Conservation (phyloP, 2,113 vertebrate genomes). For the Oryzias woworae region DNA sequence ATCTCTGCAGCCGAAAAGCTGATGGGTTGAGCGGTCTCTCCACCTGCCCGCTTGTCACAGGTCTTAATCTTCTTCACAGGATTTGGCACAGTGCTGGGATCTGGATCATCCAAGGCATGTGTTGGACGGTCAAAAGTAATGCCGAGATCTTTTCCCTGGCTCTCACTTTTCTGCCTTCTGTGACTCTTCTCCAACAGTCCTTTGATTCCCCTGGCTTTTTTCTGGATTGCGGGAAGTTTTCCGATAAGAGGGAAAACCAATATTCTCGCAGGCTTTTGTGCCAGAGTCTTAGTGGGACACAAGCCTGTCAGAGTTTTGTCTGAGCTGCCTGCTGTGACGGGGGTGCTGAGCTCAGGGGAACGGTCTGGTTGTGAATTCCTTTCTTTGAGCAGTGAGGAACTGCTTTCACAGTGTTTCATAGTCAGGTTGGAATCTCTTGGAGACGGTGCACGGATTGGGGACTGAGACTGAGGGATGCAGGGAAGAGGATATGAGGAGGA, state of each 20-base stretch:
- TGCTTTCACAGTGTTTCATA: conserved; percentile 12
- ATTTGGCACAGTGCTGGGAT: conserved; percentile 66
- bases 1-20: conserved; percentile 94
- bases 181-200: conserved; percentile 53
- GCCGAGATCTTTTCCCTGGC: conserved; percentile 4
- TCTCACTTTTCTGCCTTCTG: conserved; percentile 45
- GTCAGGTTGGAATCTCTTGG: conserved; percentile 5
- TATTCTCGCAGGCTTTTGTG: conserved; percentile 53
- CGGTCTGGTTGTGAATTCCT: conserved; percentile 19
- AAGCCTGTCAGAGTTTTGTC: conserved; percentile 11
- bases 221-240: conserved; percentile 76
- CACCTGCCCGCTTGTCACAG: conserved; percentile 71
- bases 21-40: conserved; percentile 82
- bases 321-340: conserved; percentile 21
- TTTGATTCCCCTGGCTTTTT: conserved; percentile 58
- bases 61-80: conserved; percentile 63
- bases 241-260: conserved; percentile 77
- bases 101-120: conserved; percentile 76
- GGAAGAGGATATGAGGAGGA: conserved; percentile 24
- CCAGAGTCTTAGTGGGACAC: conserved; percentile 20
- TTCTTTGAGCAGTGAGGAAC: conserved; percentile 18
- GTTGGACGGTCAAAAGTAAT: conserved; percentile 22
- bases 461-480: conserved; percentile 18
- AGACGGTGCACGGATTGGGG: conserved; percentile 17
- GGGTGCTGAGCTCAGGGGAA: not conserved